These are phyloP conservation scores for Brachionus paranguensis DNA, from an alignment of 1,140 invertebrate species.

Conservation along the genomic window DNA sequence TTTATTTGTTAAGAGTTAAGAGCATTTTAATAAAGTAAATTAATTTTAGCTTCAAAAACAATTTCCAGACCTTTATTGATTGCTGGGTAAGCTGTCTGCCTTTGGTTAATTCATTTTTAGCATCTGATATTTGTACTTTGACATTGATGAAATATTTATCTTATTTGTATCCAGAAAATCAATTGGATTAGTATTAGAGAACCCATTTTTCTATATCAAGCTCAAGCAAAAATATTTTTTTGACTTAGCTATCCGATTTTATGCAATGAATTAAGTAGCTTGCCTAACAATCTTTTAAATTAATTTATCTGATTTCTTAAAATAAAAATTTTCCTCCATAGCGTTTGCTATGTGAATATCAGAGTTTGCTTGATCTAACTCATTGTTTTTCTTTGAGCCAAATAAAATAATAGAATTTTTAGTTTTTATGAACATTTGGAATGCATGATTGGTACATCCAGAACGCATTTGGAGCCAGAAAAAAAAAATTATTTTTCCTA, in stretches of 20 bases:
- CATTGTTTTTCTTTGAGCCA: neutral
- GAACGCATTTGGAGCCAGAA: neutral
- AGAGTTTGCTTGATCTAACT: neutral
- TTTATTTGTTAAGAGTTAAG: too few relatives aligned
- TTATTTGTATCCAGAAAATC: neutral
- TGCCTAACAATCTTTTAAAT: neutral
- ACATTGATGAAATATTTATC: neutral
- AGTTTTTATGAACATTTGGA: neutral
- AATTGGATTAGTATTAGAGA: neutral
- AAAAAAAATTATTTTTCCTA: neutral
- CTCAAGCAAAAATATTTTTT: neutral
- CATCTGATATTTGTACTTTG: neutral
- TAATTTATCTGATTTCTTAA: neutral
- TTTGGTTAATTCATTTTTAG: neutral
- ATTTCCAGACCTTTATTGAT: too few relatives aligned
- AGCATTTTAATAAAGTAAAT: too few relatives aligned
- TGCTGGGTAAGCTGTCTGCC: neutral
- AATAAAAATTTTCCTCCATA: neutral
- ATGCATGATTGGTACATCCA: slow-evolving; percentile 14
- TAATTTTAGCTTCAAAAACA: too few relatives aligned
- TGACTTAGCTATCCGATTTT: neutral
- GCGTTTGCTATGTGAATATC: neutral
- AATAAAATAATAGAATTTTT: neutral
- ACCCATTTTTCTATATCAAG: neutral
- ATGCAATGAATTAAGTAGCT: neutral